Base-by-base conservation (phyloP, 2,888 invertebrate species). In the Pomacea canaliculata region DNA sequence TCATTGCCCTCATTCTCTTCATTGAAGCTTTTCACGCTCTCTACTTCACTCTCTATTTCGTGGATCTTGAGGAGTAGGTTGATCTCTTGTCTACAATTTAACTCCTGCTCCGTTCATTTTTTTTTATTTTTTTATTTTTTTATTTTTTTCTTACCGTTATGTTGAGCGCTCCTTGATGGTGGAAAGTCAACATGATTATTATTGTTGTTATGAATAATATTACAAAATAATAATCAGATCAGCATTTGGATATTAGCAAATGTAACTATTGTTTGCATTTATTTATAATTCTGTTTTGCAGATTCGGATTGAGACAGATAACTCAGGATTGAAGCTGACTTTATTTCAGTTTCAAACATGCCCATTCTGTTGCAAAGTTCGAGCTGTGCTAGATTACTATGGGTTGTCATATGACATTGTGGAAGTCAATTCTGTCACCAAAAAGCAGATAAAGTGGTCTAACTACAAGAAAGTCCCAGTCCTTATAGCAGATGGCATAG, bases 321-420 rank as follows among this genome's bases (percentile, higher is more conserved):
- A 80, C 62, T 82, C 82, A 67, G 86, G 87, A 13, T 78, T 89
- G 77, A 94, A 96, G 84, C 91, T 99, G 69, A 95, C 96, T 0
- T 92, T 99, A 27, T 99, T 96, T 89, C 99, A 99, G 92, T 99
- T 97, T 90, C 96, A 97, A 87, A 97, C 97, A 0, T 99, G 99
- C 88, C 99, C 99, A 0, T 99, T 98, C 91, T 98, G 98, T 91
- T 98, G 97, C 89, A 99, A 98, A 93, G 89, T 89, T 8, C 79
- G 91, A 46, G 89, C 91, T 8, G 85, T 86, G 51, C 92, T 99
- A 18, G 98, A 99, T 91, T 97, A 95, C 85, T 94, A 95, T 90
- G 98, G 98, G 1, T 93, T 99, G 76, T 96, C 96, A 0, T 99
- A 99, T 90, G 95, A 99, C 85, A 93, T 99, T 12, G 95, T 99